Conservation (phyloP, 2,888 invertebrate genomes). For the Drosophila conformis region DNA sequence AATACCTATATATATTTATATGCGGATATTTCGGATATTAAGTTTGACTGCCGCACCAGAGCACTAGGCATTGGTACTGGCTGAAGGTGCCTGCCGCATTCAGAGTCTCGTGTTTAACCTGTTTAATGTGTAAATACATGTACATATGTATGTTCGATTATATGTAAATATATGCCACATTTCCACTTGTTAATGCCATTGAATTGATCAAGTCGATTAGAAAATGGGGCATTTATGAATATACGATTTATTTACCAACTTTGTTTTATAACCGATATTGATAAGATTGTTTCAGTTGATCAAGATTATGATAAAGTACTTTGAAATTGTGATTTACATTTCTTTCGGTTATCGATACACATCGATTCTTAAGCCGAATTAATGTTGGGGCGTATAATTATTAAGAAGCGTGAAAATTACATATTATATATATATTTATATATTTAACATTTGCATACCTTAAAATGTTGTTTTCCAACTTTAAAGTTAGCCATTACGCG, state of each 20-base stretch:
- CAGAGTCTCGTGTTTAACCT: neutral
- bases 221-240: neutral
- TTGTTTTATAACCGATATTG: neutral
- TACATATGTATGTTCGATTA: neutral
- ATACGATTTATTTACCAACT: neutral
- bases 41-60: neutral
- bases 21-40: neutral
- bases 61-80: neutral
- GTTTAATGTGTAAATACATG: neutral
- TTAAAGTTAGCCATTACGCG: too few species aligned
- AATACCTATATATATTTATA: constrained; percentile 1
- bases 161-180: neutral
- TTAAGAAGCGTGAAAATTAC: too few species aligned
- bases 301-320: neutral
- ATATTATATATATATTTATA: too few species aligned
- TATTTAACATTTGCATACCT: too few species aligned
- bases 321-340: neutral
- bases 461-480: too few species aligned
- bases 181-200: neutral
- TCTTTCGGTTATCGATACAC: neutral
- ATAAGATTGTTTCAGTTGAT: neutral
- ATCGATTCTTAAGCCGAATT: neutral
- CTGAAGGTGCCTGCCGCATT: neutral
- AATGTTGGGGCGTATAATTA: neutral
- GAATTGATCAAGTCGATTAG: neutral